phyloP scores from a whole-genome alignment of 2,888 invertebrate genomes.

The Anoncus sp. region DNA sequence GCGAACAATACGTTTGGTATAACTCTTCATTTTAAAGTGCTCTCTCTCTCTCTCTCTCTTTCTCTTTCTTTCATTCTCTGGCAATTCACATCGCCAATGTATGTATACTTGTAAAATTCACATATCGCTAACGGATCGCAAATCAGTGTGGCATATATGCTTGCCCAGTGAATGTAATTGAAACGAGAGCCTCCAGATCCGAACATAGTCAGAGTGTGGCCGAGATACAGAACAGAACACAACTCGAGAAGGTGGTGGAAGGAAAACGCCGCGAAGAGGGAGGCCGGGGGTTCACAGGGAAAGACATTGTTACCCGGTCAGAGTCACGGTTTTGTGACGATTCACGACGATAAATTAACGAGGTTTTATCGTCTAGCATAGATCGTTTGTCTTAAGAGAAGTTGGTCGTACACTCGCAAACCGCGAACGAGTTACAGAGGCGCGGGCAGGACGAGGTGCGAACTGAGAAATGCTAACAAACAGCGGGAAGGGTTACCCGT shows the following conservation, averaged over 20 bases:
- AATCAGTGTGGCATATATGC: conserved; percentile 13
- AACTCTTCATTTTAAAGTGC: conserved; percentile 4
- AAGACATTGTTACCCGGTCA: conserved; percentile 70
- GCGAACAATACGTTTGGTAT: not conserved
- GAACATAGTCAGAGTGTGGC: conserved; percentile 13
- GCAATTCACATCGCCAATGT: not conserved
- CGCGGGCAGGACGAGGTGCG: conserved; percentile 50
- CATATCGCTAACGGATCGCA: conserved; percentile 30
- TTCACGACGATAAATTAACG: conserved; percentile 76
- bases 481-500: conserved; percentile 42
- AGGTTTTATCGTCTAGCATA: conserved; percentile 73
- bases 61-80: not conserved
- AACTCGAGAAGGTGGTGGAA: conserved; percentile 22
- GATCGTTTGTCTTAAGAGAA: conserved; percentile 76
- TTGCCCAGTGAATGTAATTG: conserved; percentile 21
- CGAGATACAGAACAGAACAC: conserved; percentile 7
- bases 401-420: conserved; percentile 44
- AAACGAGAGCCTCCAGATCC: conserved; percentile 8
- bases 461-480: conserved; percentile 57
- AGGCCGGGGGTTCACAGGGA: conserved; percentile 58
- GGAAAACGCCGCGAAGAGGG: conserved; percentile 8
- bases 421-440: conserved; percentile 44
- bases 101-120: conserved; percentile 9
- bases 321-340: conserved; percentile 61
- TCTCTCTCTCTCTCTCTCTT: not conserved